Conservation (phyloP, 1,140 invertebrate species). For the Aphis craccivora region DNA sequence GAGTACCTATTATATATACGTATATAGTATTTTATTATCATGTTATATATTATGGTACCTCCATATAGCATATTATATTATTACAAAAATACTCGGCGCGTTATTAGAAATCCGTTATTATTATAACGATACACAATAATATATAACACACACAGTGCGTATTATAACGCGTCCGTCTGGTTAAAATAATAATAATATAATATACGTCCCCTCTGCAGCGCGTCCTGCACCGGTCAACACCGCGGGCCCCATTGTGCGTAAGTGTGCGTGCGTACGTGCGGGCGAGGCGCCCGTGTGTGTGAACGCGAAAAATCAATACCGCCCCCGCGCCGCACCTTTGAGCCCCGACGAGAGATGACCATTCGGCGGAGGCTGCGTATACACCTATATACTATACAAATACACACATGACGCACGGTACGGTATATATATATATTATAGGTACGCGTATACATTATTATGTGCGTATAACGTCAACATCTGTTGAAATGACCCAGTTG, state of each 20-base stretch:
- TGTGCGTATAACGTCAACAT: slow-evolving; percentile 29
- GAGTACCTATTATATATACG: background rate
- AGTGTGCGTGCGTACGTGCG: background rate
- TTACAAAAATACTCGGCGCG: background rate
- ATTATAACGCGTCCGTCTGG: background rate
- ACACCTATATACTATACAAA: background rate
- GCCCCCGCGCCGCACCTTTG: slow-evolving; percentile 30
- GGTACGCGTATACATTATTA: background rate
- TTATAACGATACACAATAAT: background rate
- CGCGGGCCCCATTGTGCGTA: background rate
- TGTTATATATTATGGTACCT: background rate
- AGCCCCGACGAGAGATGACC: slow-evolving; percentile 14
- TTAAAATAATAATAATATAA: background rate
- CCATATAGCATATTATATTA: background rate
- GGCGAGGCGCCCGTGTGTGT: background rate
- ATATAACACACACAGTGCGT: background rate
- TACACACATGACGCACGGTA: background rate
- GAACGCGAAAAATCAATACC: slow-evolving; percentile 53
- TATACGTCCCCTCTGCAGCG: background rate
- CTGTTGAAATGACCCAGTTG: slow-evolving; percentile 54
- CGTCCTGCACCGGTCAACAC: background rate
- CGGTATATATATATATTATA: background rate
- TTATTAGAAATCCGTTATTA: slow-evolving; percentile 10
- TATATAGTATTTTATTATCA: too few species aligned
- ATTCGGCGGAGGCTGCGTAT: background rate